Conservation (phyloP, 2,113 vertebrate genomes). For the Collichthys lucidus region DNA sequence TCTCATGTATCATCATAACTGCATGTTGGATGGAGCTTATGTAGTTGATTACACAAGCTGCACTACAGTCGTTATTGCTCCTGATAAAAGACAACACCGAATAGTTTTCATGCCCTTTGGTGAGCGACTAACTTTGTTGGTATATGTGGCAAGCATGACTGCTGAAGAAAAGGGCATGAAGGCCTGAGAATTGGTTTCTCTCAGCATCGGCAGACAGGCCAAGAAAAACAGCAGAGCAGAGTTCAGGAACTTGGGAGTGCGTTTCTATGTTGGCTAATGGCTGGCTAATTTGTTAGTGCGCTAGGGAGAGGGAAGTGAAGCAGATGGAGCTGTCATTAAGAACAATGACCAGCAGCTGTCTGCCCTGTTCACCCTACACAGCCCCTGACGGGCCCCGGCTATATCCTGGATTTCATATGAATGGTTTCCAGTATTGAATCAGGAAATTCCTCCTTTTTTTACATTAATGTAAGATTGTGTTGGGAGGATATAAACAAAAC, state of each 20-base stretch:
- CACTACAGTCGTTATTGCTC: neutral
- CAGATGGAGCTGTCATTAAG: constrained; percentile 93
- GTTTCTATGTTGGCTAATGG: constrained; percentile 90
- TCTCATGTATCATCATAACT: constrained; percentile 26
- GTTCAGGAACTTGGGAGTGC: constrained; percentile 78
- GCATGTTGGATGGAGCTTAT: constrained; percentile 8
- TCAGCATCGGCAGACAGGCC: constrained; percentile 52
- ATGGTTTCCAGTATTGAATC: constrained; percentile 29
- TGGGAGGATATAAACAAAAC: neutral
- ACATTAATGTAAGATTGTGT: neutral
- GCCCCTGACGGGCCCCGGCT: constrained; percentile 3
- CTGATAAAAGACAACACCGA: constrained; percentile 25
- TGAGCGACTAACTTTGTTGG: constrained; percentile 7
- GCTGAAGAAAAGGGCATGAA: constrained; percentile 5
- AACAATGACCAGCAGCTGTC: constrained; percentile 94
- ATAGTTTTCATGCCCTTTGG: constrained; percentile 14
- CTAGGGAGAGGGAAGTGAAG: constrained; percentile 87
- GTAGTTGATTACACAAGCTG: constrained; percentile 14
- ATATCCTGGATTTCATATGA: constrained; percentile 43
- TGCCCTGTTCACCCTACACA: constrained; percentile 82
- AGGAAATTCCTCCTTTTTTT: neutral
- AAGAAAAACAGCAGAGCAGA: constrained; percentile 73
- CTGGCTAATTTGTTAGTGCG: constrained; percentile 89
- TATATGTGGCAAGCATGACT: neutral
- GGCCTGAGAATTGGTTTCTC: constrained; percentile 33